Evolutionary conservation across 2,113 vertebrate genomes (phyloP).

Genomic region (Lepus americanus): DNA sequence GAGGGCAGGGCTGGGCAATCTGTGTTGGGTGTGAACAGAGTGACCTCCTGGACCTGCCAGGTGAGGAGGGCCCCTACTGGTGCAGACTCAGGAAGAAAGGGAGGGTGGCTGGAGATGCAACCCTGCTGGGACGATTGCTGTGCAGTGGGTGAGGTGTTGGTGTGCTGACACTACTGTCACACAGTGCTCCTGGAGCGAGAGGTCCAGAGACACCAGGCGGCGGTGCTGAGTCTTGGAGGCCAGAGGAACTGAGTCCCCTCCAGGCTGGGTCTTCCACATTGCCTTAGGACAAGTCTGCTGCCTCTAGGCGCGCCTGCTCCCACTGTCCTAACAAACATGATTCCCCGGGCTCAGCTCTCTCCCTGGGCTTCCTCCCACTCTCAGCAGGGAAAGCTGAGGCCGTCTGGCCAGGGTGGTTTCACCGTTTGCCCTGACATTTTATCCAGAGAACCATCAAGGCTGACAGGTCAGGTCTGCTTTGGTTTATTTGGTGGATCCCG

Average conservation of each 20-base stretch:
- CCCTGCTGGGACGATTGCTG: not conserved
- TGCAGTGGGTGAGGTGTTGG: not conserved
- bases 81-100: not conserved
- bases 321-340: not conserved
- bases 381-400: not conserved
- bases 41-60: not conserved
- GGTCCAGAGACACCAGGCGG: not conserved
- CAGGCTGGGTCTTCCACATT: not conserved
- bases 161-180: not conserved
- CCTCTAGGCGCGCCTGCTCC: not conserved
- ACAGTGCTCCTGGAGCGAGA: not conserved
- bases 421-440: not conserved
- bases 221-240: not conserved
- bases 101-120: not conserved
- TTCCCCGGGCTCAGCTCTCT: not conserved
- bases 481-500: not conserved
- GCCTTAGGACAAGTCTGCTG: not conserved
- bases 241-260: not conserved
- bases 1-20: not conserved
- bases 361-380: not conserved
- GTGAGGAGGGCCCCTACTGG: not conserved
- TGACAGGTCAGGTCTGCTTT: not conserved
- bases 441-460: not conserved
- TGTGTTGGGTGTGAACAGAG: not conserved
- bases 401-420: too few species aligned